Conservation (phyloP, 1,140 invertebrate species). For the Heliconius himera region DNA sequence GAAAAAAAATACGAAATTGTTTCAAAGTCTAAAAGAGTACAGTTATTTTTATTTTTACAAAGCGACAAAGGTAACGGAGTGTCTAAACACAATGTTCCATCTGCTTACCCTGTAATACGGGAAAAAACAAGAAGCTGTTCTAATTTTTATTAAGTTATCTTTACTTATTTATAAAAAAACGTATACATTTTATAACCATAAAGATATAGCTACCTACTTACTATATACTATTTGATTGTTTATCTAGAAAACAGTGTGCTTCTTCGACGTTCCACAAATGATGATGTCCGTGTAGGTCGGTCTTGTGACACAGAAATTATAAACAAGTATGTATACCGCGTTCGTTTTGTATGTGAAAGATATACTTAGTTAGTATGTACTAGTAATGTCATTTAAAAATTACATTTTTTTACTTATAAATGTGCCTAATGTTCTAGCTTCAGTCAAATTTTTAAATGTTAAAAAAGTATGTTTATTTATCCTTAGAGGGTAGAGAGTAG, state of each 20-base stretch:
- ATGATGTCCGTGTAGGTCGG: slow-evolving; percentile 67
- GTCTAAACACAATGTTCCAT: no score
- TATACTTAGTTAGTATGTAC: background rate
- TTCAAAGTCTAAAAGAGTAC: no score
- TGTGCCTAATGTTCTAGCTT: no score
- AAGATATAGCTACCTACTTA: background rate
- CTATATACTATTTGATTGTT: slow-evolving; percentile 28
- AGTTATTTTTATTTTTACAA: no score
- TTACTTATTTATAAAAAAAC: background rate
- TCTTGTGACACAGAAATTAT: slow-evolving; percentile 45
- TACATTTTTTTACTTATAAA: no score
- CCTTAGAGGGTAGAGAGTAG: no score
- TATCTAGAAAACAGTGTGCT: slow-evolving; percentile 36
- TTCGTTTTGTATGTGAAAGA: background rate
- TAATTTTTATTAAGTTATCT: background rate
- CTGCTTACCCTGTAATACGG: no score
- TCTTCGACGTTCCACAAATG: slow-evolving; percentile 57
- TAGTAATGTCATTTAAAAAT: no score
- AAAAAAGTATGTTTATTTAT: no score
- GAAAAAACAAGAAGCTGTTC: background rate
- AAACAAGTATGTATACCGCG: background rate
- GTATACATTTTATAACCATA: background rate
- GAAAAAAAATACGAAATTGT: no score
- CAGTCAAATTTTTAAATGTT: no score
- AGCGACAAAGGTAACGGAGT: no score